Evolutionary conservation across 2,888 invertebrate genomes (phyloP).

Genomic region (Rhorus exstirpatorius): DNA sequence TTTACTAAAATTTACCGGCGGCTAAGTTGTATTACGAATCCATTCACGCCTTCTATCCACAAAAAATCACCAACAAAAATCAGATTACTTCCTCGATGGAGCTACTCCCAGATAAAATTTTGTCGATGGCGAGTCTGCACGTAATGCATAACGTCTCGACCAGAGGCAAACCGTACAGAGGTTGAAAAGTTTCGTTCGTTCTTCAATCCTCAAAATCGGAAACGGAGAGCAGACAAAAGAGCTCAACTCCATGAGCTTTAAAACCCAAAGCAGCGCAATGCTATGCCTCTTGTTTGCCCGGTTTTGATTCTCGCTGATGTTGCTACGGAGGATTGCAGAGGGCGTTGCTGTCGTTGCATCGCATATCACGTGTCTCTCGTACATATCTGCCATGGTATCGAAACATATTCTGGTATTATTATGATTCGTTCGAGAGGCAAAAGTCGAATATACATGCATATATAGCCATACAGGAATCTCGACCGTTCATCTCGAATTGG

Average conservation of each 20-base stretch:
- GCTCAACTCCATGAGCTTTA: background rate
- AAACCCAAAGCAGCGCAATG: background rate
- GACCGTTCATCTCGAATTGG: conserved; percentile 60
- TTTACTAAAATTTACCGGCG: too few relatives aligned
- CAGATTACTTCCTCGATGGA: background rate
- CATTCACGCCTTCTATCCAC: too few relatives aligned
- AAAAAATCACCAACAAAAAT: too few relatives aligned
- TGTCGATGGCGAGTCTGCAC: conserved; percentile 30
- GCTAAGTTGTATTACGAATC: too few relatives aligned
- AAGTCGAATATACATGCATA: conserved; percentile 13
- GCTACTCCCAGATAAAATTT: conserved; percentile 4
- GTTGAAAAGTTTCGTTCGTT: conserved; percentile 36
- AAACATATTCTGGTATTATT: conserved; percentile 51
- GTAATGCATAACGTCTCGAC: conserved; percentile 63
- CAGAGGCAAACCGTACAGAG: conserved; percentile 2
- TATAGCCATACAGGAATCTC: conserved; percentile 27
- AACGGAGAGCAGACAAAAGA: background rate
- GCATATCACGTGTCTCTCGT: conserved; percentile 55
- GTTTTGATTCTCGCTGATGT: conserved; percentile 21
- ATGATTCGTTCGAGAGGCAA: conserved; percentile 50
- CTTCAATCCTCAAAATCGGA: conserved; percentile 44
- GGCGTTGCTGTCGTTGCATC: conserved; percentile 37
- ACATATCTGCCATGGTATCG: background rate
- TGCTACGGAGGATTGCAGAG: conserved; percentile 6
- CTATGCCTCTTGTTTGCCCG: conserved; percentile 8